Evolutionary conservation across 2,797 vertebrate species (phyloP).

Genomic region (Coranthus polyacanthus): DNA sequence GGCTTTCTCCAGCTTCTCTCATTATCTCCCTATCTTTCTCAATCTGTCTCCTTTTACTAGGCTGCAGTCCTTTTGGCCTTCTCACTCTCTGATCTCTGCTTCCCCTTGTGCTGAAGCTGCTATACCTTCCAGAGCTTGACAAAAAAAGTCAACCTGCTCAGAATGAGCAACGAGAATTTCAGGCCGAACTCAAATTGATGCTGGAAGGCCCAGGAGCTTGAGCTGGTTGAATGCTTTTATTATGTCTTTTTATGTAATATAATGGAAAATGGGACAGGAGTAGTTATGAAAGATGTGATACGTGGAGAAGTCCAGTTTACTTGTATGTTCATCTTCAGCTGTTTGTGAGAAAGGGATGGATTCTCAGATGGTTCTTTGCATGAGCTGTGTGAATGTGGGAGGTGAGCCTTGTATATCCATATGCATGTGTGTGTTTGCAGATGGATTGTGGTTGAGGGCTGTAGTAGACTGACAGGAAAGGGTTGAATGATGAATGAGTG

Average conservation of each 20-base stretch:
- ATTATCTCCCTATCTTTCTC: slow-evolving; percentile 52
- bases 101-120: slow-evolving; percentile 23
- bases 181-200: slow-evolving; percentile 20
- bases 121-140: slow-evolving; percentile 49
- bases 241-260: slow-evolving; percentile 3
- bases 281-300: too few species aligned
- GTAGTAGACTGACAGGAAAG: slow-evolving; percentile 5
- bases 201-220: neutral
- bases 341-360: neutral
- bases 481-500: slow-evolving; percentile 38
- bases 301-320: too few species aligned
- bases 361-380: neutral
- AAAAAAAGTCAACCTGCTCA: slow-evolving; percentile 18
- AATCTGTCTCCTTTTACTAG: slow-evolving; percentile 42
- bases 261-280: too few species aligned
- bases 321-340: neutral
- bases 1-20: slow-evolving; percentile 45
- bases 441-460: neutral
- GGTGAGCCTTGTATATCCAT: neutral
- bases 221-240: slow-evolving; percentile 3
- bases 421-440: neutral
- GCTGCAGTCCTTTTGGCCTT: slow-evolving; percentile 44
- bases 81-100: slow-evolving; percentile 40
- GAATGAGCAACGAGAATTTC: slow-evolving; percentile 22
- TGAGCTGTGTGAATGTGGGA: neutral